Percentiles rank a stretch among this genome's conserved stretches.
Evolutionary conservation across 2,113 vertebrate genomes (phyloP).

Genomic region (Epinephelus cyanopodus): DNA sequence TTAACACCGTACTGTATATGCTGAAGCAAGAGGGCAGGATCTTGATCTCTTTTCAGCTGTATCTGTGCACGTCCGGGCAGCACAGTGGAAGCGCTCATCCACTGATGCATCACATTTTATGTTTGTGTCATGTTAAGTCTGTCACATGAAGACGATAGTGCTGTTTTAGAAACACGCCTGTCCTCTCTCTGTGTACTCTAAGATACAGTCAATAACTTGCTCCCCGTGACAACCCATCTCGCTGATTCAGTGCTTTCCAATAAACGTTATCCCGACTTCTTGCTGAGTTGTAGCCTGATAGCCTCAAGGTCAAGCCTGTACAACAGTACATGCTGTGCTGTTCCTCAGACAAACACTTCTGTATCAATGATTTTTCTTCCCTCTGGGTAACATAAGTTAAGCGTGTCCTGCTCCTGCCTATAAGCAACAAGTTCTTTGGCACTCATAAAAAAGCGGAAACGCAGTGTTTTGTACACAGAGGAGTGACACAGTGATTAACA

Average conservation of each 20-base stretch:
- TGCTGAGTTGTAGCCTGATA: slow-evolving; percentile 71
- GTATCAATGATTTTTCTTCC: slow-evolving; percentile 29
- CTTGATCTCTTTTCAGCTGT: background rate
- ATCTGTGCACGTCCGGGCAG: background rate
- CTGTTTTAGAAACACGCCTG: background rate
- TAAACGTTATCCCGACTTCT: slow-evolving; percentile 38
- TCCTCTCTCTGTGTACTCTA: slow-evolving; percentile 19
- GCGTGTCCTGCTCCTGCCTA: slow-evolving; percentile 48
- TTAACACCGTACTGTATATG: background rate
- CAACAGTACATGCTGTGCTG: slow-evolving; percentile 42
- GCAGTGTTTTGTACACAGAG: slow-evolving; percentile 72
- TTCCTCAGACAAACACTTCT: slow-evolving; percentile 50
- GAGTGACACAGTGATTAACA: slow-evolving; percentile 67
- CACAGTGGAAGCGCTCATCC: background rate
- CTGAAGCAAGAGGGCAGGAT: background rate
- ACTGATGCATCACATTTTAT: slow-evolving; percentile 19
- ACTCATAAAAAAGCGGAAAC: slow-evolving; percentile 24
- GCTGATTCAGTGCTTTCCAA: slow-evolving; percentile 63
- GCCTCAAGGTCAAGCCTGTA: slow-evolving; percentile 67
- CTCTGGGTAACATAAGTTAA: slow-evolving; percentile 65
- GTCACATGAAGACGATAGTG: slow-evolving; percentile 10
- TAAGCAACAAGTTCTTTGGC: slow-evolving; percentile 20
- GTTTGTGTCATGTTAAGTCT: background rate
- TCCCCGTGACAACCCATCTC: slow-evolving; percentile 23
- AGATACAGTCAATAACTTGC: slow-evolving; percentile 38